Base-by-base conservation (phyloP, 1,140 invertebrate species). In the Bombus cullumanus region DNA sequence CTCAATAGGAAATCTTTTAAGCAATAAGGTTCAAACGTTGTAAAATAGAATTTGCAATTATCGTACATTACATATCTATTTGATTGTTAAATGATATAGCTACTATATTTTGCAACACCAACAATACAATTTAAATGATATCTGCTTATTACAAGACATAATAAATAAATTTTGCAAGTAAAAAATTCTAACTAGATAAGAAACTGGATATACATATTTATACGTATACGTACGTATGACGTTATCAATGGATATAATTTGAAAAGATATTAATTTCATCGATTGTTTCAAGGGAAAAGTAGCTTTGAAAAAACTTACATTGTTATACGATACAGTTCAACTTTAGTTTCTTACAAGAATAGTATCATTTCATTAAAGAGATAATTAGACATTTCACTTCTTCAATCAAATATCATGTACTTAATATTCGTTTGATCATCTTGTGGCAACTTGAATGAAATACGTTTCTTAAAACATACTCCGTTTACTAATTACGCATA, bases 371-470 rank as follows among this genome's bases (percentile, higher is more conserved):
- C 28, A 3, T 72, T 72, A 31, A 59, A 39, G 53, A n/a, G 53
- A 39, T 59, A 59, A 57, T 77, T 77, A 41, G 12, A 28, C 15
- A 13, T 72, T 41, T 41, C 22, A 2, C 28, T 72, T 62, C 25
- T n/a, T n/a, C n/a, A 28, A 59, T 39, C 13, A 18, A 37, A 57
- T 25, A 62, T 10, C 1, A 22, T 34, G 6, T 62, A 39, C 25
- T 18, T 39, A 62, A 76, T 13, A 39, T 18, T 34, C 53, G 9
- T 59, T 43, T 6, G 22, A 64, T 22, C 9, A 34, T 43, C 5
- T 4, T 10, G 8, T 78, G 43, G 22, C 76, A 78, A 78, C 76
- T 41, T 66, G 76, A 79, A 68, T 79, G 77, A 68, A 37, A 47
- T 37, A 80, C 31, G 34, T 79, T 47, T 47, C 39, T 68, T 25